Percentiles rank a stretch among this genome's conserved stretches.
Conservation (phyloP, 2,797 vertebrate genomes). For the Melanotaenia pygmaea region DNA sequence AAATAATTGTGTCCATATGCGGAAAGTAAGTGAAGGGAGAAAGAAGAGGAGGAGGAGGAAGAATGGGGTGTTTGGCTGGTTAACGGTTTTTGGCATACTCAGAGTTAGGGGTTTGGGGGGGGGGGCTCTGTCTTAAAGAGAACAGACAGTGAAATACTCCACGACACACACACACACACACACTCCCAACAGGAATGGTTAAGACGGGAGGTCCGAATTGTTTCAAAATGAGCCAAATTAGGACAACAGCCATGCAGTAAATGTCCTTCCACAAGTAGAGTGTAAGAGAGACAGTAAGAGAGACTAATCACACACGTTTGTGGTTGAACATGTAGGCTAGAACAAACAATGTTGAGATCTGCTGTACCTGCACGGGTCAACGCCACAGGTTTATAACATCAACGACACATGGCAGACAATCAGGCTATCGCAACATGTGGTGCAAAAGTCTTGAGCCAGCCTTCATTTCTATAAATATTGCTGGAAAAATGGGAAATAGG, state of each 20-base stretch:
- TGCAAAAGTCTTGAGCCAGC: neutral
- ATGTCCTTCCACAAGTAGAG: conserved; percentile 19
- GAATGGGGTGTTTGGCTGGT: conserved; percentile 60
- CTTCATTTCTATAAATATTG: neutral
- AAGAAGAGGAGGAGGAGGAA: conserved; percentile 13
- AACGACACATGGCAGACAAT: no score
- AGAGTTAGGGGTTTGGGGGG: conserved; percentile 2
- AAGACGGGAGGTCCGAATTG: conserved; percentile 62
- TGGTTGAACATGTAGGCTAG: conserved; percentile 6
- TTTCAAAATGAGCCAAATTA: conserved; percentile 54
- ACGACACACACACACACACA: conserved; percentile 27
- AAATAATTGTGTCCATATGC: conserved; percentile 78
- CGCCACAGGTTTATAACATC: no score
- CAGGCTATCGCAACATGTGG: neutral
- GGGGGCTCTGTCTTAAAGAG: conserved; percentile 50
- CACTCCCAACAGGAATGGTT: conserved; percentile 42
- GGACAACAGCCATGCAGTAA: conserved; percentile 42
- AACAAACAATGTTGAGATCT: conserved; percentile 24
- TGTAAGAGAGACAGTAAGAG: neutral
- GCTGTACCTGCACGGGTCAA: neutral
- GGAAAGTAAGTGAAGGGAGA: conserved; percentile 47
- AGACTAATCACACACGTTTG: conserved; percentile 29
- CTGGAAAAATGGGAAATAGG: neutral
- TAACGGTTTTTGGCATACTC: conserved; percentile 72
- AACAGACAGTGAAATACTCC: conserved; percentile 55